Evolutionary conservation across 2,797 vertebrate genomes (phyloP), one percentile per base, ranked within the genome.

Genomic region (Acipenser ruthenus): DNA sequence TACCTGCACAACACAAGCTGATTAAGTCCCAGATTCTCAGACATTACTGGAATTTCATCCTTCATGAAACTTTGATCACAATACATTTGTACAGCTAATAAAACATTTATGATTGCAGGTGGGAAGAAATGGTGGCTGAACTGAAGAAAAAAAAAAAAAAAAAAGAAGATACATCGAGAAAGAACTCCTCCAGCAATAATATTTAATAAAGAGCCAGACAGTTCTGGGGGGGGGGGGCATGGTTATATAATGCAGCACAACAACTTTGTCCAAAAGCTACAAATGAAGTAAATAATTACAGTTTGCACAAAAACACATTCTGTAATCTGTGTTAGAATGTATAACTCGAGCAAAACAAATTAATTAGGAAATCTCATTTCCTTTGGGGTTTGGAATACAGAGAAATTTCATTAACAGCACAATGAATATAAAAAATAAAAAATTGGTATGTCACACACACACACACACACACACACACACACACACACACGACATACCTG

Each of bases 61-160:
- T 53, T 60, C 50, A 76, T 71, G 71, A 79, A 78, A 75, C 71
- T 68, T 60, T 78, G 53, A 78, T 74, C 50, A 70, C 64, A 75
- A 69, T 72, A 73, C 52, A 77, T 62, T 62, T 69, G 68, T 67
- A 68, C 0, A 60, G 60, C 53, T 71, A 72, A 73, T 76, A 68
- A 79, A 79, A 79, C 70, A 72, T 71, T 70, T 68, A 75, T 77
- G 53, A 74, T 48, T 50, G 63, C 1, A 65, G 67, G 58, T 49
- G 65, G 49, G 12, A 53, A 65, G 49, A 65, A 67, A 68, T 67
- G 68, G 66, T 67, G 23, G 23, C 23, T 37, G 23, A 37, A 37
- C 23, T 37, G 23, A 37, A 37, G 15, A n/a, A n/a, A n/a, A n/a
- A n/a, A n/a, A n/a, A n/a, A n/a, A n/a, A n/a, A n/a, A 37, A 37